phyloP scores from a whole-genome alignment of 2,888 invertebrate species.

The Napeogenes inachia region DNA sequence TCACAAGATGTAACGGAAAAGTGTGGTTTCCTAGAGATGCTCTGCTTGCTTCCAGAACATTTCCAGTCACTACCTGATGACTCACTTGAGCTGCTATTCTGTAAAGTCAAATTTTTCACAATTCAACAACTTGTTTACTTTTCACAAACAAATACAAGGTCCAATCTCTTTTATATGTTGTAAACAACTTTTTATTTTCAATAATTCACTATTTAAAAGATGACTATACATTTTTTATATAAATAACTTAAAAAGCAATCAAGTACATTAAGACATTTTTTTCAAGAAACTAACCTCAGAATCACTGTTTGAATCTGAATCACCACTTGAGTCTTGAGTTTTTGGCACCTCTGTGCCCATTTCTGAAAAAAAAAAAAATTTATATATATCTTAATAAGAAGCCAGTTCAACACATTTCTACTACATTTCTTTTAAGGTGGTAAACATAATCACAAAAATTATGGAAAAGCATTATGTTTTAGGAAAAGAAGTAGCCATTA shows the following conservation, averaged over 20 bases:
- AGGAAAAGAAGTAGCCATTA: no score
- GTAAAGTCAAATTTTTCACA: conserved; percentile 39
- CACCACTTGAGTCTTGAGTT: conserved; percentile 74
- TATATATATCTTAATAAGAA: conserved; percentile 14
- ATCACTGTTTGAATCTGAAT: conserved; percentile 79
- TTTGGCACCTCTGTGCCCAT: conserved; percentile 76
- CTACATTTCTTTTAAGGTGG: background rate
- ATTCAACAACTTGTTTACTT: background rate
- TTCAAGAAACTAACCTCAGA: conserved; percentile 59
- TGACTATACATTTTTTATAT: no score
- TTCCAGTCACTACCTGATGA: conserved; percentile 70
- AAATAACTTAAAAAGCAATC: no score
- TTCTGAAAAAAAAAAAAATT: conserved; percentile 50
- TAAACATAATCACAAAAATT: background rate
- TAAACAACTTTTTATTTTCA: no score
- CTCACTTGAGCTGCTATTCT: conserved; percentile 64
- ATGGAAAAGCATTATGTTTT: no score
- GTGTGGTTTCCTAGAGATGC: conserved; percentile 62
- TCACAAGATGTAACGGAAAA: conserved; percentile 81
- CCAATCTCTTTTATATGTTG: background rate
- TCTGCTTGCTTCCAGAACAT: conserved; percentile 57
- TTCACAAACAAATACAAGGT: background rate
- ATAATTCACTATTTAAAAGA: no score
- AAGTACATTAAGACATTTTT: no score
- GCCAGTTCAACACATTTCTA: conserved; percentile 15